Conservation (phyloP, 2,113 vertebrate genomes). For the Lampris incognitus region DNA sequence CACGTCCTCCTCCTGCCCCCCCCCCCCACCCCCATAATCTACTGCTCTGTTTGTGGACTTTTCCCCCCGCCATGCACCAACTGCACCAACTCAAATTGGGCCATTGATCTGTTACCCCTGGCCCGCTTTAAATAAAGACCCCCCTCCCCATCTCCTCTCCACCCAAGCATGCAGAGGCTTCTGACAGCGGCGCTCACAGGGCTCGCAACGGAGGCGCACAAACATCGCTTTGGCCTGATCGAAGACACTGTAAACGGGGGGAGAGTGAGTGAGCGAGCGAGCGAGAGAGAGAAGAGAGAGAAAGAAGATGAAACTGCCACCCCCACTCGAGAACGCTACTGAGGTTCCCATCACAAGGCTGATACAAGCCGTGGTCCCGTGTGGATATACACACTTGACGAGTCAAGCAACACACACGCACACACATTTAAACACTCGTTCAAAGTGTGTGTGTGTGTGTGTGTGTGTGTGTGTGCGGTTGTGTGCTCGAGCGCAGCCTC, state of each 20-base stretch:
- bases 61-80: conserved; percentile 69
- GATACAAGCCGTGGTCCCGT: conserved; percentile 57
- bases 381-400: conserved; percentile 55
- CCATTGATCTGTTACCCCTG: conserved; percentile 75
- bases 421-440: conserved; percentile 36
- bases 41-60: conserved; percentile 73
- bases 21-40: conserved; percentile 65
- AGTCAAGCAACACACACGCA: conserved; percentile 36
- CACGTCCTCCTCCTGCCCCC: conserved; percentile 22
- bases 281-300: conserved; percentile 45
- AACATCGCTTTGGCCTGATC: conserved; percentile 75
- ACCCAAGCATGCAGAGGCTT: conserved; percentile 58
- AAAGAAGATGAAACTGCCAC: conserved; percentile 19
- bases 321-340: conserved; percentile 29
- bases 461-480: no score
- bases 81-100: conserved; percentile 65
- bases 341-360: conserved; percentile 61
- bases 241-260: conserved; percentile 77
- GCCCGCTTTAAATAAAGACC: conserved; percentile 79
- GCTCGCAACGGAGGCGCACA: conserved; percentile 48
- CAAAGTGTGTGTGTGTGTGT: no score
- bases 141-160: conserved; percentile 60
- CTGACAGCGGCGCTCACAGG: conserved; percentile 70
- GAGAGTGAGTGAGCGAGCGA: no score
- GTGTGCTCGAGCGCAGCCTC: conserved; percentile 57